Percentiles rank a stretch among this genome's conserved stretches.
These are phyloP conservation scores for Calameuta filiformis DNA, from an alignment of 2,888 invertebrate genomes.

Conservation along the genomic window DNA sequence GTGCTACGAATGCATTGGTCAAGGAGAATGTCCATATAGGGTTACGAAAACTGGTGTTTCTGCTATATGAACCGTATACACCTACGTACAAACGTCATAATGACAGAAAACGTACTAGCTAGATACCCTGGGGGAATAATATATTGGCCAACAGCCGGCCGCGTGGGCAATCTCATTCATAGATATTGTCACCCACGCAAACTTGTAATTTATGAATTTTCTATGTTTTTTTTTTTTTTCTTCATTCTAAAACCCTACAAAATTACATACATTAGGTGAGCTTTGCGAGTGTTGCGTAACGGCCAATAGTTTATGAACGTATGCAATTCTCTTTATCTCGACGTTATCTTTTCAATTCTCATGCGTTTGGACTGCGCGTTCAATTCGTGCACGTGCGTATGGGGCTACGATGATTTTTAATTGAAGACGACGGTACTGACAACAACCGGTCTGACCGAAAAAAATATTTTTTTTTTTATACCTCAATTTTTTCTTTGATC, in stretches of 20 bases:
- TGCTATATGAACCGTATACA: constrained; percentile 12
- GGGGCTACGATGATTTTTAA: neutral
- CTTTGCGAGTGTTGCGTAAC: neutral
- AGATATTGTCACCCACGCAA: constrained; percentile 36
- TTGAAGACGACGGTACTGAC: neutral
- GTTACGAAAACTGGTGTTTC: constrained; percentile 53
- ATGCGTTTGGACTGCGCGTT: neutral
- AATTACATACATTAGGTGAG: neutral
- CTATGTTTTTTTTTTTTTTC: neutral
- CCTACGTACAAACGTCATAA: constrained; percentile 28
- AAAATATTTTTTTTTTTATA: neutral
- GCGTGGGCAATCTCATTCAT: constrained; percentile 61
- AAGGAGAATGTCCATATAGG: constrained; percentile 51
- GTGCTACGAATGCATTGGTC: neutral
- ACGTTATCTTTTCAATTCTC: neutral
- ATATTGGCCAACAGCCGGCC: constrained; percentile 50
- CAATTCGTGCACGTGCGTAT: neutral
- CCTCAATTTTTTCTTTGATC: neutral
- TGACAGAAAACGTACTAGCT: constrained; percentile 33
- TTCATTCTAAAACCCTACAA: neutral
- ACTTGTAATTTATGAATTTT: neutral
- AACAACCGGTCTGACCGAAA: neutral
- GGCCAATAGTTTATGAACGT: neutral
- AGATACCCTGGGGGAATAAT: constrained; percentile 25
- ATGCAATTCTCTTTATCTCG: neutral